Conservation (phyloP, 2,113 vertebrate genomes). For the Bothrops jararaca region DNA sequence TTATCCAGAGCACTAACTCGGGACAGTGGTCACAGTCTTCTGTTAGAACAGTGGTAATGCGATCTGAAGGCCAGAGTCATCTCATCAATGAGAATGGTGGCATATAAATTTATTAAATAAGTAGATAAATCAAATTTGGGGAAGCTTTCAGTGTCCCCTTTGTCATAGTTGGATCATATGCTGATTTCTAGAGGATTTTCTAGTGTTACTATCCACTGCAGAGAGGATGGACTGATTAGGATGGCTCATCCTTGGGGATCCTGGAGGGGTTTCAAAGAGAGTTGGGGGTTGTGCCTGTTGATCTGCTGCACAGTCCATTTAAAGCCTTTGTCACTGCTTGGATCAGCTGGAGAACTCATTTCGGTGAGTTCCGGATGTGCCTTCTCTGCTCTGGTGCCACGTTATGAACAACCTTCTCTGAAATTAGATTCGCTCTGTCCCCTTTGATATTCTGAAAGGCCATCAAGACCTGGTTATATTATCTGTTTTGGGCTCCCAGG, state of each 20-base stretch:
- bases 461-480: not conserved
- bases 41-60: not conserved
- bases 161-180: too few species aligned
- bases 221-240: not conserved
- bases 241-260: not conserved
- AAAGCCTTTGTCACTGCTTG: too few species aligned
- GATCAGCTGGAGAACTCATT: too few species aligned
- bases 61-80: not conserved
- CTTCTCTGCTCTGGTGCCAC: too few species aligned
- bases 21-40: not conserved
- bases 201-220: not conserved
- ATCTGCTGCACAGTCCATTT: too few species aligned
- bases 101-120: not conserved
- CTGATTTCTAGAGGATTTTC: not conserved
- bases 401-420: not conserved
- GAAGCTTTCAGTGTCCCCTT: too few species aligned
- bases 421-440: not conserved
- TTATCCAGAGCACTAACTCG: not conserved
- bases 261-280: not conserved
- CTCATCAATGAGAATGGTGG: not conserved
- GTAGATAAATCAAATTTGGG: not conserved
- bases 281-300: not conserved
- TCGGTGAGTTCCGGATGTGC: too few species aligned
- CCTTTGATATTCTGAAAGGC: not conserved
- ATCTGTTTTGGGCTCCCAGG: not conserved